These are phyloP conservation scores for Probaryconus sp. DNA, from an alignment of 1,140 invertebrate species.

Conservation along the genomic window DNA sequence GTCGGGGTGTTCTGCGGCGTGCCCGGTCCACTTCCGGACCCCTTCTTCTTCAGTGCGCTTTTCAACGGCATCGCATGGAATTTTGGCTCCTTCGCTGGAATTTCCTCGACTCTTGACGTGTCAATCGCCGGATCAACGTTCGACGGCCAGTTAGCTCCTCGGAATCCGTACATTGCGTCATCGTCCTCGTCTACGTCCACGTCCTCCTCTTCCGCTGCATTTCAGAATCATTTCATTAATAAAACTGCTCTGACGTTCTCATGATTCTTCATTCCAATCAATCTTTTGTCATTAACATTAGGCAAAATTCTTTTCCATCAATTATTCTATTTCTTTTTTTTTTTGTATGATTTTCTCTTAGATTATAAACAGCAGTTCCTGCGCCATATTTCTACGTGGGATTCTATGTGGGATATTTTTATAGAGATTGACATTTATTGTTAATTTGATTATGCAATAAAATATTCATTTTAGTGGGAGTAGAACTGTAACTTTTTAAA, in stretches of 20 bases:
- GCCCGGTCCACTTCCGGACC: constrained; percentile 79
- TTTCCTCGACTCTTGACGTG: constrained; percentile 90
- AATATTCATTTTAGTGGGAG: too few species aligned
- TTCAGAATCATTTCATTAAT: background rate
- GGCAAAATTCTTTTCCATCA: too few species aligned
- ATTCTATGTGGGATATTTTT: too few species aligned
- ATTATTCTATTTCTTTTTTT: too few species aligned
- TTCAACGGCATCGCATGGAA: constrained; percentile 93
- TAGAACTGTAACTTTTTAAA: too few species aligned
- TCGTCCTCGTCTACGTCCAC: constrained; percentile 79
- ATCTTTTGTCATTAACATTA: too few species aligned
- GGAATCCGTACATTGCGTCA: constrained; percentile 76
- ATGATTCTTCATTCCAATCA: background rate
- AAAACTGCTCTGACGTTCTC: background rate
- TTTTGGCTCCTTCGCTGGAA: constrained; percentile 92
- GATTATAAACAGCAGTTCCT: too few species aligned
- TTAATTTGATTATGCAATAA: too few species aligned
- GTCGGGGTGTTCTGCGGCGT: constrained; percentile 86
- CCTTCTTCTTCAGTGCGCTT: constrained; percentile 93
- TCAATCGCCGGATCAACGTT: constrained; percentile 82
- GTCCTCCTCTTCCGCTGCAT: constrained; percentile 78
- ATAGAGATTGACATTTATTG: too few species aligned
- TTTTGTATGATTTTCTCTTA: too few species aligned
- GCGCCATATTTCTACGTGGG: too few species aligned
- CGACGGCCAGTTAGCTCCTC: constrained; percentile 76